Conservation (phyloP, 2,888 invertebrate genomes). For the Teleiodes luculella region DNA sequence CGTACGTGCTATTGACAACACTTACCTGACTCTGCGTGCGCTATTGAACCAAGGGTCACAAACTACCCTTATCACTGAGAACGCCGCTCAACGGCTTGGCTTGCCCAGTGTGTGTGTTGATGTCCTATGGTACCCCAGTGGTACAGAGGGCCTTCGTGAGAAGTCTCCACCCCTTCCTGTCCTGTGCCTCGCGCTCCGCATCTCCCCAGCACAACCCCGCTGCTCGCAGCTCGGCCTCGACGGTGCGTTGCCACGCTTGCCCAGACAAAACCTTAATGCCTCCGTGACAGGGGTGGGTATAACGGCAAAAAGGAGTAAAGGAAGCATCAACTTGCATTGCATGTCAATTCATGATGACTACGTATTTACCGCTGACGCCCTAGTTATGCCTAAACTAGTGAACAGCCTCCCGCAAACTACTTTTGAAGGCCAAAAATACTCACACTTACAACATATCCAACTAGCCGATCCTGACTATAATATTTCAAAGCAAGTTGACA, state of each 20-base stretch:
- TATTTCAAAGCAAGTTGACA: slow-evolving; percentile 5
- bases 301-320: too few relatives aligned
- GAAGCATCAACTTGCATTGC: too few relatives aligned
- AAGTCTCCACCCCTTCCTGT: too few relatives aligned
- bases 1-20: not conserved
- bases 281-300: not conserved
- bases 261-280: not conserved
- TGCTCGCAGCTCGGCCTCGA: too few relatives aligned
- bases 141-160: too few relatives aligned
- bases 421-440: not conserved
- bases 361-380: not conserved
- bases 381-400: not conserved
- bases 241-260: too few relatives aligned
- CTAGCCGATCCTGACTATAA: slow-evolving; percentile 19
- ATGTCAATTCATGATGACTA: not conserved
- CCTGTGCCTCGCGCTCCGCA: too few relatives aligned
- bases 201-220: too few relatives aligned
- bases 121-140: too few relatives aligned
- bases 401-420: not conserved
- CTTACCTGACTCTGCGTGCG: not conserved
- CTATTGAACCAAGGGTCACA: not conserved
- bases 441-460: slow-evolving; percentile 7
- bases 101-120: too few relatives aligned
- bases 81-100: not conserved
- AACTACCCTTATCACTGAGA: not conserved